Base-by-base conservation (phyloP, 1,140 invertebrate genomes). In the Brachystomella parvula region DNA sequence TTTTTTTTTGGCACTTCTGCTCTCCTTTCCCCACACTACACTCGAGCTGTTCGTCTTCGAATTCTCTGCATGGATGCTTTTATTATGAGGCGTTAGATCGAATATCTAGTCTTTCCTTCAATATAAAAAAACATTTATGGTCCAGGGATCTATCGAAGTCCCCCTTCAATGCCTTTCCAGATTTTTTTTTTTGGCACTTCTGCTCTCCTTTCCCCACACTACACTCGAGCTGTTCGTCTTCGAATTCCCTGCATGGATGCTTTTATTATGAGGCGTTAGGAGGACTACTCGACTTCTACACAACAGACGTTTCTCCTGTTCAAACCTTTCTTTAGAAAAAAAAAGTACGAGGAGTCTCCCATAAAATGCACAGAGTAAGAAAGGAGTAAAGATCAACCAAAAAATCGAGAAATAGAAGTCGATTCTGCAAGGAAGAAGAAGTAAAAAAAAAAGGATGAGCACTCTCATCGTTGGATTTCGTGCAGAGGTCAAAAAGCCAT, bases 401-500 rank as follows among this genome's bases (percentile, higher is more conserved):
- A n/a, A n/a, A n/a, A n/a, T n/a, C n/a, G n/a, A n/a, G n/a, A n/a
- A n/a, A n/a, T n/a, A n/a, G n/a, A n/a, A n/a, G n/a, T n/a, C n/a
- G n/a, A n/a, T n/a, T n/a, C n/a, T n/a, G n/a, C n/a, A n/a, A n/a
- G n/a, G n/a, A n/a, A n/a, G n/a, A n/a, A n/a, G n/a, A n/a, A n/a
- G n/a, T n/a, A n/a, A n/a, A n/a, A n/a, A n/a, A n/a, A n/a, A n/a
- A n/a, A n/a, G n/a, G n/a, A n/a, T n/a, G n/a, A n/a, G n/a, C n/a
- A n/a, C n/a, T n/a, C n/a, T n/a, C n/a, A n/a, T n/a, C n/a, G n/a
- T n/a, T n/a, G n/a, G n/a, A n/a, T n/a, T n/a, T n/a, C n/a, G n/a
- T n/a, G n/a, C n/a, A n/a, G 39, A 44, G 39, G 39, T 44, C 39
- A 44, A 44, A n/a, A 44, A 44, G 39, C n/a, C 39, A 44, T 44